These are phyloP conservation scores for Scaptodrosophila lebanonensis DNA, from an alignment of 1,140 invertebrate genomes.

Conservation along the genomic window DNA sequence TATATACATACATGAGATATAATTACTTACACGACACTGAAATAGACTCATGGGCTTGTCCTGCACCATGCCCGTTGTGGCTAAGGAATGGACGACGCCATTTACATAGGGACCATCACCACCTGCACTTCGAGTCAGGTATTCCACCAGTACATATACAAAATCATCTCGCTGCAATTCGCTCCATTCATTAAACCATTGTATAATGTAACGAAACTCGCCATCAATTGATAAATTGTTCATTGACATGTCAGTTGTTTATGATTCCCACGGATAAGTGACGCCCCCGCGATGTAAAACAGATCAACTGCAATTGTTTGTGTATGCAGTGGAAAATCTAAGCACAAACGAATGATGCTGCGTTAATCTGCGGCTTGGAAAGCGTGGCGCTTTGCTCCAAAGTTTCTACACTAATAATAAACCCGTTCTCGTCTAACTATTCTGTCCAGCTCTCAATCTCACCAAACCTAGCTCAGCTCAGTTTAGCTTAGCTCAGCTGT, in stretches of 20 bases:
- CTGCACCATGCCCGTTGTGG: constrained; percentile 82
- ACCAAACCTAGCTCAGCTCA: constrained; percentile 37
- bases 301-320: constrained; percentile 1
- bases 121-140: constrained; percentile 77
- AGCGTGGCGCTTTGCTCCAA: constrained; percentile 20
- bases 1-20: constrained; percentile 5
- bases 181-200: constrained; percentile 94
- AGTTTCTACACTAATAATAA: constrained; percentile 54
- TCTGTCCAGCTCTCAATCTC: constrained; percentile 37
- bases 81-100: constrained; percentile 84
- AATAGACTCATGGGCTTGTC: constrained; percentile 90
- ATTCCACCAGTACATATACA: constrained; percentile 85
- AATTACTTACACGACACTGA: constrained; percentile 86
- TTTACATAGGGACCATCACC: constrained; percentile 81
- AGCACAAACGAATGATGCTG: not conserved
- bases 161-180: constrained; percentile 91
- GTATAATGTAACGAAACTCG: constrained; percentile 86
- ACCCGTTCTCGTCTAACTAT: constrained; percentile 54
- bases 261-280: constrained; percentile 26
- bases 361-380: not conserved
- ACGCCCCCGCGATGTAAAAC: constrained; percentile 15
- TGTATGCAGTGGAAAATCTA: constrained; percentile 3
- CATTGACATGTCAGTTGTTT: constrained; percentile 55
- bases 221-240: constrained; percentile 79
- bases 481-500: constrained; percentile 40